Conservation (phyloP, 2,797 vertebrate genomes). For the Acanthopagrus latus region DNA sequence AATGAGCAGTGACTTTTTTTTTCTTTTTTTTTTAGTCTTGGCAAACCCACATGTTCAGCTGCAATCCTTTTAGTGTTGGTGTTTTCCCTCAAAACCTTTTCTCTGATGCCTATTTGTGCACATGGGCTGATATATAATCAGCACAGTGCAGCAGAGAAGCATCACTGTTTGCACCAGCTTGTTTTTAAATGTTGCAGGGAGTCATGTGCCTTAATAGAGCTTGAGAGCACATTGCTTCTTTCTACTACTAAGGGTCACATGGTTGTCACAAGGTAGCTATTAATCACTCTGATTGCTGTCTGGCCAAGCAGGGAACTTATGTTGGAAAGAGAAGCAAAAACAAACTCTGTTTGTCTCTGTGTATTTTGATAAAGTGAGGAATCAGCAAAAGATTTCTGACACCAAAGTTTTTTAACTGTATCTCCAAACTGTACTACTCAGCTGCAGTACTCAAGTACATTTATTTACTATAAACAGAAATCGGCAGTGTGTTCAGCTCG, state of each 20-base stretch:
- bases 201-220: constrained; percentile 38
- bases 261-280: constrained; percentile 71
- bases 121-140: constrained; percentile 7
- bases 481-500: too few relatives aligned
- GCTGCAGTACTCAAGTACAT: too few relatives aligned
- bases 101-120: not conserved
- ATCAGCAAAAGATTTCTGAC: not conserved
- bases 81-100: not conserved
- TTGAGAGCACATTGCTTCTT: constrained; percentile 20
- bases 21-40: not conserved
- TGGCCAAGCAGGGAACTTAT: constrained; percentile 22
- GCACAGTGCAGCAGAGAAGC: constrained; percentile 22
- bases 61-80: not conserved
- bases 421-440: too few relatives aligned
- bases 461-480: too few relatives aligned
- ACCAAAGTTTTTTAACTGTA: too few relatives aligned
- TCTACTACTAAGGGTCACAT: constrained; percentile 65
- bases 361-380: too few relatives aligned
- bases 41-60: not conserved
- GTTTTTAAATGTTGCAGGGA: constrained; percentile 18
- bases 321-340: constrained; percentile 4
- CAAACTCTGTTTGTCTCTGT: not conserved
- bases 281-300: constrained; percentile 64
- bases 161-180: constrained; percentile 28
- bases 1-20: not conserved